Evolutionary conservation across 2,113 vertebrate species (phyloP).

Genomic region (Tragelaphus scriptus): DNA sequence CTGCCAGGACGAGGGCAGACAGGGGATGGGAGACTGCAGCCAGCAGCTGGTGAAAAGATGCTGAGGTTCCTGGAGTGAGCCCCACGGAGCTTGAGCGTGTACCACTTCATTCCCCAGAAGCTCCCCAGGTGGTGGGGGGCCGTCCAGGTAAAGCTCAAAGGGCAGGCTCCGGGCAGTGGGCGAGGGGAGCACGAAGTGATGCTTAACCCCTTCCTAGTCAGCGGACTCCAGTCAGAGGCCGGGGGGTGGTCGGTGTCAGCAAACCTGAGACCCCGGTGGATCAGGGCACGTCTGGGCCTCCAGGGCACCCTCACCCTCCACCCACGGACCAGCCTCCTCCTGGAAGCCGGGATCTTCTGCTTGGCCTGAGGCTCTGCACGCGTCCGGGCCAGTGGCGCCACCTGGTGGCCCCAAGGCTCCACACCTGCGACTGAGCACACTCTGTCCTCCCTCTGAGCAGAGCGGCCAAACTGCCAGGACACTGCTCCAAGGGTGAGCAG

Average conservation of each 20-base stretch:
- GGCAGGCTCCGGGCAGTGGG: no score
- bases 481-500: neutral
- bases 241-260: fast-evolving
- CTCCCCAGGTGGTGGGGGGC: neutral
- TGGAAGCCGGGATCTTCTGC: neutral
- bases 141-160: neutral
- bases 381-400: neutral
- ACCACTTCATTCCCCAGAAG: neutral
- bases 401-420: neutral
- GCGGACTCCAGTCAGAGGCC: neutral
- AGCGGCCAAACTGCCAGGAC: fast-evolving
- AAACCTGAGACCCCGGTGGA: neutral
- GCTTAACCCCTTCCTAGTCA: neutral
- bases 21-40: neutral
- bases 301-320: fast-evolving
- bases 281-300: neutral
- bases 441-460: neutral
- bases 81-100: fast-evolving
- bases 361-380: no score
- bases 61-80: neutral
- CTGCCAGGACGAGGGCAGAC: fast-evolving
- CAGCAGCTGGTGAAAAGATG: neutral
- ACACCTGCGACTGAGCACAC: neutral
- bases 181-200: fast-evolving
- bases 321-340: fast-evolving